These are phyloP conservation scores for Corythornis leucogaster DNA, from an alignment of 2,797 vertebrate species.

Conservation along the genomic window DNA sequence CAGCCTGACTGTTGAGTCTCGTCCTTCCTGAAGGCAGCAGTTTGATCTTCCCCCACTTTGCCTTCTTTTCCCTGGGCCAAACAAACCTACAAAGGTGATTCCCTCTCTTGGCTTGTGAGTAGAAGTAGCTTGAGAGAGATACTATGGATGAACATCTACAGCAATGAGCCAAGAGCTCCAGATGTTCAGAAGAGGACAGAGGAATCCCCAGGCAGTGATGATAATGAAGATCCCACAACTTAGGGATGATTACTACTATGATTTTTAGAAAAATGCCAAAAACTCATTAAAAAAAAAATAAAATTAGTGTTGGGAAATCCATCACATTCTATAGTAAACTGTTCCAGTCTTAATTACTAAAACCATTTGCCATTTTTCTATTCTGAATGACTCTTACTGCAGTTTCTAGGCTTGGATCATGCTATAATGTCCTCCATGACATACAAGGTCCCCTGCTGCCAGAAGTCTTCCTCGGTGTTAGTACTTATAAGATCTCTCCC, in stretches of 20 bases:
- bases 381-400: not conserved
- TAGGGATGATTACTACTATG: rapidly evolving
- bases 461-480: not conserved
- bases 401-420: not conserved
- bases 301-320: not conserved
- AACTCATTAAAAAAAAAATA: not conserved
- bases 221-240: not conserved
- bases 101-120: rapidly evolving
- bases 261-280: not conserved
- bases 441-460: not conserved
- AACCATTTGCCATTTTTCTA: not conserved
- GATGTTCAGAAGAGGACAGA: not conserved
- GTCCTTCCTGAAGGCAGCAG: not conserved
- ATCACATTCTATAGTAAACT: not conserved
- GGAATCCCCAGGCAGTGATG: not conserved
- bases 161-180: not conserved
- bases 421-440: not conserved
- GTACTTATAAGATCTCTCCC: not conserved
- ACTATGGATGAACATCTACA: not conserved
- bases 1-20: not conserved
- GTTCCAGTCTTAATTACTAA: not conserved
- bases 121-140: not conserved
- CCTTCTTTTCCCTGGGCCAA: not conserved
- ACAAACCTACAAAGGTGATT: not conserved
- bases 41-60: not conserved